Evolutionary conservation across 53 echinoderm and acorn worm species (phyloP).

Genomic region (Stichopus horrens): DNA sequence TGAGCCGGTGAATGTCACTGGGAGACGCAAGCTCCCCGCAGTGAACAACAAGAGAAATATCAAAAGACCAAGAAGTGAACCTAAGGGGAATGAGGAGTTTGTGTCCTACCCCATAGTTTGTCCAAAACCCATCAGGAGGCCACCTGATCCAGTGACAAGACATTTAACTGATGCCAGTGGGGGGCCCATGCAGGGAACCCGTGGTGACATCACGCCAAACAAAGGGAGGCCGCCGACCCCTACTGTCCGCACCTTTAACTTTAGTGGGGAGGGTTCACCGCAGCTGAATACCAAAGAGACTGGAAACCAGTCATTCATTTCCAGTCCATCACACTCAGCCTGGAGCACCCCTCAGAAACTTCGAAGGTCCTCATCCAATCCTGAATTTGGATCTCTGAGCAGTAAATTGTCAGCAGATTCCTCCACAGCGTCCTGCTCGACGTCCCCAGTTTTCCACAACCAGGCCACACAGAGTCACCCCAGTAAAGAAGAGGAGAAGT

Average conservation of each 20-base stretch:
- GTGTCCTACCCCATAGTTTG: conserved; percentile 21
- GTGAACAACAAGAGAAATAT: background rate
- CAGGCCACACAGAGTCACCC: background rate
- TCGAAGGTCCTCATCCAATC: conserved; percentile 34
- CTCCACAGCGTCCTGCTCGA: conserved; percentile 39
- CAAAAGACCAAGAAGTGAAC: conserved; percentile 34
- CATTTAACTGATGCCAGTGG: background rate
- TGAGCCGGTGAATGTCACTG: background rate
- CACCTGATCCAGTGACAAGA: background rate
- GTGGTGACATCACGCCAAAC: background rate
- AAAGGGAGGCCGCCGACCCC: conserved; percentile 28
- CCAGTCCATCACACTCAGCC: background rate
- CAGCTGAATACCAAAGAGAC: background rate
- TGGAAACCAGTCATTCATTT: background rate
- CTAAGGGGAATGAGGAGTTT: background rate
- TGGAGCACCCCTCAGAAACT: conserved; percentile 3
- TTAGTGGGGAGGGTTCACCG: background rate
- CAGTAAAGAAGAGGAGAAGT: background rate
- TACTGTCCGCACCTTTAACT: conserved; percentile 24
- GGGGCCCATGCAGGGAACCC: background rate
- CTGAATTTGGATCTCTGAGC: conserved; percentile 10
- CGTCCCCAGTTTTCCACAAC: conserved; percentile 48
- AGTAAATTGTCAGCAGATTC: conserved; percentile 1
- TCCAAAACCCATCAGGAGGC: conserved; percentile 19
- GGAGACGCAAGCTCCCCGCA: background rate